A percentile compares a stretch with the other conserved stretches of the same genome.
These are phyloP conservation scores for Catostylus mosaicus DNA, from an alignment of 30 jellyfish, hydroid and myxozoan species.

Conservation along the genomic window DNA sequence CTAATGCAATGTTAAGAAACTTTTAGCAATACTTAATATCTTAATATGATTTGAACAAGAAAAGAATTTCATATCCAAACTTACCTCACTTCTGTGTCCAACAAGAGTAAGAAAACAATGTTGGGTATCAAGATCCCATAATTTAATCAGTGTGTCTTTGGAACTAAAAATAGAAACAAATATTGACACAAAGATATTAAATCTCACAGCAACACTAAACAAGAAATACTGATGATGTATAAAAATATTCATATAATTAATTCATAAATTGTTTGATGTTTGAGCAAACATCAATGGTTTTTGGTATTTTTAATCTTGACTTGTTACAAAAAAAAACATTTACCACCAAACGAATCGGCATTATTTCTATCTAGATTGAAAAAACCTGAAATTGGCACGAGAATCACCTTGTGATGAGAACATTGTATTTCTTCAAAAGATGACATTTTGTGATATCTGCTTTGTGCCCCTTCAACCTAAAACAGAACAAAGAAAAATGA, in stretches of 20 bases:
- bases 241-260: too few species aligned
- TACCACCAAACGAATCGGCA: too few species aligned
- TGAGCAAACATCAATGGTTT: too few species aligned
- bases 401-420: slow-evolving; percentile 91
- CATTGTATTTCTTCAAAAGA: slow-evolving; percentile 68
- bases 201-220: background rate
- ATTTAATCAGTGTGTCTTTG: slow-evolving; percentile 89
- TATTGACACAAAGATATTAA: too few species aligned
- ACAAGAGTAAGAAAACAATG: slow-evolving; percentile 97
- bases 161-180: slow-evolving; percentile 82
- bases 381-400: too few species aligned
- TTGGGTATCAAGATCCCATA: slow-evolving; percentile 98
- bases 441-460: slow-evolving; percentile 81
- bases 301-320: too few species aligned
- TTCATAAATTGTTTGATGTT: background rate
- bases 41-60: too few species aligned
- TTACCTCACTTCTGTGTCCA: slow-evolving; percentile 95
- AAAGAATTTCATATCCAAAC: background rate
- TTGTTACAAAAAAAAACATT: too few species aligned
- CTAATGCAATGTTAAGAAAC: too few species aligned
- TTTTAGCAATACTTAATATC: too few species aligned
- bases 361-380: too few species aligned
- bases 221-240: background rate
- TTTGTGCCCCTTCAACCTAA: slow-evolving; percentile 94
- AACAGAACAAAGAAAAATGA: background rate